Evolutionary conservation across 2,888 invertebrate genomes (phyloP).

Genomic region (Villa cingulata): DNA sequence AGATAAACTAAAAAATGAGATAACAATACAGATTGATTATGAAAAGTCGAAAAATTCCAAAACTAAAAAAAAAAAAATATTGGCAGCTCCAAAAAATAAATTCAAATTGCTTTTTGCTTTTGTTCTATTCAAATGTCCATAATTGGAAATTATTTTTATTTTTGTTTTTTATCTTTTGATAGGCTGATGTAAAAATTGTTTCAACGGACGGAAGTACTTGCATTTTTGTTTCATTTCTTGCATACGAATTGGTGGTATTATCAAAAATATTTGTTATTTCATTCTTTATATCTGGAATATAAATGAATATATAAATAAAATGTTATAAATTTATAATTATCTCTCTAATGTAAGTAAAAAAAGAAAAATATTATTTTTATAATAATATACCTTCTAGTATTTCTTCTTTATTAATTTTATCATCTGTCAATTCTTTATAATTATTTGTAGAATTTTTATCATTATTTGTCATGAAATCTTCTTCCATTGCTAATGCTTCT

Average conservation of each 20-base stretch:
- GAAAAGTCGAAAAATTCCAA: too few relatives aligned
- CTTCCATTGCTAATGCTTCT: constrained; percentile 35
- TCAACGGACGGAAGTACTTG: constrained; percentile 33
- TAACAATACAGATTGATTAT: too few relatives aligned
- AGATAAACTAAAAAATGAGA: too few relatives aligned
- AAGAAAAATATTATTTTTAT: too few relatives aligned
- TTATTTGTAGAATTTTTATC: constrained; percentile 13
- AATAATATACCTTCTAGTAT: background rate
- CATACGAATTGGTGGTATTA: constrained; percentile 32
- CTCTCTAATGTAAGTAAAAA: too few relatives aligned
- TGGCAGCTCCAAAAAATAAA: too few relatives aligned
- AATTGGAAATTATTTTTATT: background rate
- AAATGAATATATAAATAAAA: background rate
- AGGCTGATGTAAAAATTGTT: constrained; percentile 25
- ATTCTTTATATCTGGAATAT: background rate
- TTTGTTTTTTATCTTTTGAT: background rate
- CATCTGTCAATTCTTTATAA: background rate
- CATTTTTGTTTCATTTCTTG: constrained; percentile 18
- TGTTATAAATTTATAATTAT: background rate
- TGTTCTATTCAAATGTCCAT: background rate
- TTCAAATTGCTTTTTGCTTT: too few relatives aligned
- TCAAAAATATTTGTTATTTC: constrained; percentile 18
- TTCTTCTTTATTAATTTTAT: too few relatives aligned
- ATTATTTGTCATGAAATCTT: constrained; percentile 28
- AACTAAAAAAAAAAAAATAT: too few relatives aligned